Base-by-base conservation (phyloP, 53 echinoderm and acorn worm species). In the Actinopyga echinites region DNA sequence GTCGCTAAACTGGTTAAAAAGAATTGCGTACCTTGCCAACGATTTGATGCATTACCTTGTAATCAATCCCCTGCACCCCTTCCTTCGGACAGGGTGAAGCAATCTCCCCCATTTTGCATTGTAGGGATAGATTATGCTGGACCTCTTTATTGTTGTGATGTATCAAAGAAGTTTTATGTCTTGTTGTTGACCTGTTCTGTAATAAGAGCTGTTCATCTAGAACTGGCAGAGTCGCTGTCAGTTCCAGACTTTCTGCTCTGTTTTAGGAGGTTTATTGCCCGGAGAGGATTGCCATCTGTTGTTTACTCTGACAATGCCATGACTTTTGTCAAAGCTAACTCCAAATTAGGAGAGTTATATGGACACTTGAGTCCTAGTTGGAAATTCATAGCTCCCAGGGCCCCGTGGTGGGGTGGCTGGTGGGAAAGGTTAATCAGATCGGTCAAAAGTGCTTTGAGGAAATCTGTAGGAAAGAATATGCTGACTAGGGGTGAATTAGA, bases 151-250 rank as follows among this genome's bases (percentile, higher is more conserved):
- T 68, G 69, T 30, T 20, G 32, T 30, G 56, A 79, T 32, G 15
- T 79, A 22, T 25, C 55, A 44, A 56, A 2, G 79, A 55, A 45
- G 29, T 55, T 79, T 29, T 79, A 55, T 28, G 26, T 55, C 26
- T 55, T 79, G 8, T 29, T 79, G n/a, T 24, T 79, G 30, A 79
- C 79, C 20, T 79, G 79, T 55, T 53, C 79, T 57, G 79, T 79
- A 54, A 35, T 79, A 22, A 53, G 79, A 79, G 79, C 79, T 4
- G 36, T 82, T 6, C 82, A 82, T 43, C 12, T 64, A 82, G 82
- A 82, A 43, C 43, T 64, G 36, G 36, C 64, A 12, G 65, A 82
- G 8, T 82, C 65, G 13, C 45, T 82, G 42, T 40, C 82, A 37
- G 28, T 57, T 20, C 33, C 56, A 71, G 71, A 71, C 1, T 79